Percentiles rank a stretch among this genome's conserved stretches.
These are phyloP conservation scores for Agriopis marginaria DNA, from an alignment of 2,888 invertebrate species.

Conservation along the genomic window DNA sequence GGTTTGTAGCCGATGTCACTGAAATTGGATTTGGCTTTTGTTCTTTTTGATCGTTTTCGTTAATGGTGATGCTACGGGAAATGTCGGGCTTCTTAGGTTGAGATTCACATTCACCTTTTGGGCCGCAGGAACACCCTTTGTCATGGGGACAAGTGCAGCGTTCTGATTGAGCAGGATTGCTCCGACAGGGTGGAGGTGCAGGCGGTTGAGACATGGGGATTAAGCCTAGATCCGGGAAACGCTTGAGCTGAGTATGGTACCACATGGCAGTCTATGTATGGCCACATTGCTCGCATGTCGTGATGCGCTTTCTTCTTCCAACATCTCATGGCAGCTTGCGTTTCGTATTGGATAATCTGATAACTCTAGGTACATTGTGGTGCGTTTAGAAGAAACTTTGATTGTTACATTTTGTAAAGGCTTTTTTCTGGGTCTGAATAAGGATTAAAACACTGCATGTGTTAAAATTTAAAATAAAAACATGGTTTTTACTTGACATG, in stretches of 20 bases:
- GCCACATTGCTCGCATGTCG: neutral
- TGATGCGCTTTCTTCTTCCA: neutral
- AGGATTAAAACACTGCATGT: neutral
- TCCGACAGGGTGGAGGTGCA: neutral
- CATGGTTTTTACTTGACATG: no score
- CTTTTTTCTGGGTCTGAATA: neutral
- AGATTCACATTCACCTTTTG: neutral
- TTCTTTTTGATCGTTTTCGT: neutral
- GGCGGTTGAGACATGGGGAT: neutral
- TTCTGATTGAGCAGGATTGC: neutral
- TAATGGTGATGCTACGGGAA: neutral
- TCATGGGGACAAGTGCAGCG: constrained; percentile 2
- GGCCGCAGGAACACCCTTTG: constrained; percentile 1
- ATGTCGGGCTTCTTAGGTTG: neutral
- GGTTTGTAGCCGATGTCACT: neutral
- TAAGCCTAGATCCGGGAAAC: no score
- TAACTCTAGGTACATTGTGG: neutral
- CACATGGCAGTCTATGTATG: neutral
- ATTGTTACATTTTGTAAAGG: neutral
- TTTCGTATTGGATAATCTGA: no score
- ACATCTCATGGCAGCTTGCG: neutral
- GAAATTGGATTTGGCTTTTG: neutral
- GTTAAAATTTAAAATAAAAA: no score
- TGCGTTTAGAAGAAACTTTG: neutral
- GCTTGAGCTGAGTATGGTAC: neutral